phyloP scores from a whole-genome alignment of 2,888 invertebrate species.

The Stegana nigrithorax region DNA sequence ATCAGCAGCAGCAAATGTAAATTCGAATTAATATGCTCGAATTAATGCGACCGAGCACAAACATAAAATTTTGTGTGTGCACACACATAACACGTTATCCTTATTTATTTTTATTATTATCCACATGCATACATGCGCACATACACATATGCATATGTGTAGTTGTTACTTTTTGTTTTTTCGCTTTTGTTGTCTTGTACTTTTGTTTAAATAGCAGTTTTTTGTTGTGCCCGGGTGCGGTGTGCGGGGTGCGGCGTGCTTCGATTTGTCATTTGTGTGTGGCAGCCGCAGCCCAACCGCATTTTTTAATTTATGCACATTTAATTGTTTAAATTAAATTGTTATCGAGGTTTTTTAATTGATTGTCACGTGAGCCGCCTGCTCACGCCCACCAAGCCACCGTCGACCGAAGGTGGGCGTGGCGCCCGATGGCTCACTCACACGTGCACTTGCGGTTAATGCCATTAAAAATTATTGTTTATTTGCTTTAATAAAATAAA shows the following conservation, averaged over 20 bases:
- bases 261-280: neutral
- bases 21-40: conserved; percentile 53
- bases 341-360: conserved; percentile 35
- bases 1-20: conserved; percentile 39
- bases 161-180: conserved; percentile 9
- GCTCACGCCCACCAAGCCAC: neutral
- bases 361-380: conserved; percentile 12
- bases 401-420: neutral
- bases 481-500: conserved; percentile 6
- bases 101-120: neutral
- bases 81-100: too few species aligned
- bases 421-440: neutral
- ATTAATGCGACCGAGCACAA: conserved; percentile 46
- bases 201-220: conserved; percentile 1
- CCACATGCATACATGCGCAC: too few species aligned
- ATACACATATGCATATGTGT: conserved; percentile 11
- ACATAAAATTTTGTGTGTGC: conserved; percentile 3
- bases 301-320: conserved; percentile 56
- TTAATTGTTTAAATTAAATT: conserved; percentile 57
- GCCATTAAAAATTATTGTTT: conserved; percentile 4
- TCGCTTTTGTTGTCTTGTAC: neutral
- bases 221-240: conserved; percentile 10
- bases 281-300: conserved; percentile 37
- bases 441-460: neutral
- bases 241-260: neutral